Evolutionary conservation across 1,140 invertebrate species (phyloP).

Genomic region (Danaus melanippus): DNA sequence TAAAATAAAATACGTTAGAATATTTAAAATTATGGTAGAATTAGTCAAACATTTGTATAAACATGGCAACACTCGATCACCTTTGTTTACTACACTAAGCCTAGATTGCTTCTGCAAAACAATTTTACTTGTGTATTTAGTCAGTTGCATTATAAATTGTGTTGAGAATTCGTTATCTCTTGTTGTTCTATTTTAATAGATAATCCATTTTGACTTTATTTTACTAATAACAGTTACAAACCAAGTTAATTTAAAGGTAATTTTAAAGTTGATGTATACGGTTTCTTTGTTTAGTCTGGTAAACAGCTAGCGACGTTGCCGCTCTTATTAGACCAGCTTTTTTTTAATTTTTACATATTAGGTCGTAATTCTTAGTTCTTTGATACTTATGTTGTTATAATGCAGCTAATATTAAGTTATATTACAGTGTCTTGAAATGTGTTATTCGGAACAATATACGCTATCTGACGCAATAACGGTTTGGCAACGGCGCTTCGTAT

Average conservation of each 20-base stretch:
- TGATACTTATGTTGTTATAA: neutral
- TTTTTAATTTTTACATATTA: no score
- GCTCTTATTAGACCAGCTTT: slow-evolving; percentile 25
- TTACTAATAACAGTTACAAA: slow-evolving; percentile 10
- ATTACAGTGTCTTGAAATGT: slow-evolving; percentile 61
- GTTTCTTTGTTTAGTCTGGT: slow-evolving; percentile 39
- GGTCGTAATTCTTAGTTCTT: no score
- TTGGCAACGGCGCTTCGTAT: slow-evolving; percentile 61
- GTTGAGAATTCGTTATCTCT: slow-evolving; percentile 1
- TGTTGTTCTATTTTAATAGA: slow-evolving; percentile 3
- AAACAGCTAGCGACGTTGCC: slow-evolving; percentile 57
- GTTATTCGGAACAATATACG: slow-evolving; percentile 52
- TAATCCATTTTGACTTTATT: slow-evolving; percentile 6
- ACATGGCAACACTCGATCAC: slow-evolving; percentile 19
- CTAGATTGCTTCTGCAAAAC: slow-evolving; percentile 29
- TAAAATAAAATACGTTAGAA: no score
- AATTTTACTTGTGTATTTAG: slow-evolving; percentile 26
- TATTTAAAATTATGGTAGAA: slow-evolving; percentile 10
- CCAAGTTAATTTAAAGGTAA: no score
- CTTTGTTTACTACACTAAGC: slow-evolving; percentile 49
- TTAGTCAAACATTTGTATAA: slow-evolving; percentile 6
- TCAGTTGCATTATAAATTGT: slow-evolving; percentile 25
- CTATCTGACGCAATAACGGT: slow-evolving; percentile 66
- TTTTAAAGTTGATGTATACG: neutral
- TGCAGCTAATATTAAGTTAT: slow-evolving; percentile 38